Evolutionary conservation across 2,797 vertebrate species (phyloP), one percentile per base, ranked within the genome.

Genomic region (Muraenolepis orangiensis): DNA sequence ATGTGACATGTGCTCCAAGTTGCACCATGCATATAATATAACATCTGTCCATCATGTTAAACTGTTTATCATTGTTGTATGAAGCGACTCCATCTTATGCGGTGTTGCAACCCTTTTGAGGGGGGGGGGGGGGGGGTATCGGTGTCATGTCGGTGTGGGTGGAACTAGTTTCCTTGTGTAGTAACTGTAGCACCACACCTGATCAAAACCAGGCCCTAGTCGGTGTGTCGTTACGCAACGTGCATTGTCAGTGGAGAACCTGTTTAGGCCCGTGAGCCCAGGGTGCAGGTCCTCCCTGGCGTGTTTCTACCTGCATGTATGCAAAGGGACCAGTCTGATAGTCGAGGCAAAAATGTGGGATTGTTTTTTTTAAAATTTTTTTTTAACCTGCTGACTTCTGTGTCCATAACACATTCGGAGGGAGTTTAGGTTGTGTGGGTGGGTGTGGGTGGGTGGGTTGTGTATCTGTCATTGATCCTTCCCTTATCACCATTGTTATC

Each of bases 251-350:
- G 29, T 30, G 38, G 20, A 73, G 34, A 77, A 83, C 84, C 74
- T 85, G 85, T 90, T 84, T 72, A 81, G 71, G 42, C 68, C 0
- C 68, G 67, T 38, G 76, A 74, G 75, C n/a, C n/a, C n/a, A n/a
- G 32, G 14, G 30, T 26, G 76, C 40, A 57, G 66, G 57, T 10
- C 61, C 61, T 32, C 29, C 5, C 4, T 69, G 23, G 11, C 34
- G 23, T 70, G 69, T 70, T 40, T 36, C 26, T 13, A 14, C 34
- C n/a, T 36, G 69, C 23, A 70, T 6, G 23, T 66, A 76, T 64
- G 31, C 34, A 20, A 30, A 14, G 6, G 29, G 73, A 10, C 20
- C 6, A 67, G 66, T 31, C 29, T 30, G 13, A 7, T 3, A 13
- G 18, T 7, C 30, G 11, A 67, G 1, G 29, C 6, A 64, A 64